phyloP scores from a whole-genome alignment of 1,140 invertebrate genomes.

The Habropoda laboriosa region DNA sequence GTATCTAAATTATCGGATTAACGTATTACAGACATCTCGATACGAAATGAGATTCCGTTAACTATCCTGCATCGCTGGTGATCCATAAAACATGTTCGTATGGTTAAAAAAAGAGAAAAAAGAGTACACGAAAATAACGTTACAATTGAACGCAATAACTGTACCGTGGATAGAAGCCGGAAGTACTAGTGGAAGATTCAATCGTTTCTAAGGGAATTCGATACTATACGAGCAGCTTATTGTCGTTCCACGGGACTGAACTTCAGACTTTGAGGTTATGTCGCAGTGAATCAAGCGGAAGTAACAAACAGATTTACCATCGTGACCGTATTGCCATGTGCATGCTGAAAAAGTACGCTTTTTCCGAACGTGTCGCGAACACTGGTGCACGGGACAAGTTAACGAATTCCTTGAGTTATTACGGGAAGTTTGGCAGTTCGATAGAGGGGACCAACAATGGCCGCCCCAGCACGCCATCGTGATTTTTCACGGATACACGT shows the following conservation, averaged over 20 bases:
- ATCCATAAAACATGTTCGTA: no score
- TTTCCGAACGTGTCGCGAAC: slow-evolving; percentile 24
- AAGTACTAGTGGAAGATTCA: slow-evolving; percentile 20
- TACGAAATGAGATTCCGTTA: no score
- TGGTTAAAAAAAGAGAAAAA: no score
- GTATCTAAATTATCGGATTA: no score
- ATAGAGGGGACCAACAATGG: slow-evolving; percentile 21
- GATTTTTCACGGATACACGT: slow-evolving; percentile 41
- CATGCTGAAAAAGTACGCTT: slow-evolving; percentile 16
- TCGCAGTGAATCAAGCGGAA: slow-evolving; percentile 57
- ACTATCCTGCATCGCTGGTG: no score
- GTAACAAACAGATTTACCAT: slow-evolving; percentile 69
- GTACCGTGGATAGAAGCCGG: not conserved
- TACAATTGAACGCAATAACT: not conserved
- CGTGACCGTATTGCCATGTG: not conserved
- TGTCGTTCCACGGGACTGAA: slow-evolving; percentile 49
- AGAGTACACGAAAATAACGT: not conserved
- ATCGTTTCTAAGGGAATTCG: slow-evolving; percentile 15
- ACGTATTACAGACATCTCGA: no score
- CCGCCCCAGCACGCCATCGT: slow-evolving; percentile 15
- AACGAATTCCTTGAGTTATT: slow-evolving; percentile 65
- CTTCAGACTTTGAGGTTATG: slow-evolving; percentile 45
- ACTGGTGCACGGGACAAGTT: slow-evolving; percentile 37
- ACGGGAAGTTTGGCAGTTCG: slow-evolving; percentile 58
- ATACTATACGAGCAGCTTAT: slow-evolving; percentile 43